These are phyloP conservation scores for Tokudaia muenninki DNA, from an alignment of 2,797 vertebrate genomes.

Conservation along the genomic window DNA sequence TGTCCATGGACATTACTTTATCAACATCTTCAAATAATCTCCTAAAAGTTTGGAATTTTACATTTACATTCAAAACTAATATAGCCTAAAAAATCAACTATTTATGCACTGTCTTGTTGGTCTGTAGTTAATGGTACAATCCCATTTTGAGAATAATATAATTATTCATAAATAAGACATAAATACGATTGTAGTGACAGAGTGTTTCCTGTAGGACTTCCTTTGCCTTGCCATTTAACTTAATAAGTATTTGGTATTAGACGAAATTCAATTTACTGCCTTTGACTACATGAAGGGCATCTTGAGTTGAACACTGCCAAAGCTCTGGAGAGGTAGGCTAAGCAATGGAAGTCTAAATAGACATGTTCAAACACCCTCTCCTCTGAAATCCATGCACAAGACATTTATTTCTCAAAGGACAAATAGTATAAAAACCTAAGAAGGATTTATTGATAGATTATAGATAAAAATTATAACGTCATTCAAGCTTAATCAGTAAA, in stretches of 20 bases:
- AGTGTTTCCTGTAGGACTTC: constrained; percentile 37
- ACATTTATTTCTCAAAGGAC: background rate
- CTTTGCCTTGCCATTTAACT: background rate
- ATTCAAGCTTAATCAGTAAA: background rate
- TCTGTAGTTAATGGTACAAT: background rate
- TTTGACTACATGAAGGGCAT: background rate
- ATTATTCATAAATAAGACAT: background rate
- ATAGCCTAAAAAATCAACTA: background rate
- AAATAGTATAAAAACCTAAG: background rate
- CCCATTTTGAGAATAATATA: background rate
- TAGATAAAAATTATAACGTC: background rate
- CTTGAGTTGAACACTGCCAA: background rate
- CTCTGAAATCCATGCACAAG: background rate
- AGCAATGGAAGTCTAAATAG: background rate
- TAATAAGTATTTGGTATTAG: constrained; percentile 36
- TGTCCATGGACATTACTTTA: constrained; percentile 56
- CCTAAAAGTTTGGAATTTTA: constrained; percentile 60
- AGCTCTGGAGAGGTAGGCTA: background rate
- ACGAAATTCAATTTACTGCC: background rate
- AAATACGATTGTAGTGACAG: background rate
- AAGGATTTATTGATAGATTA: background rate
- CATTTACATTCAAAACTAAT: constrained; percentile 56
- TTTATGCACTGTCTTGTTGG: background rate
- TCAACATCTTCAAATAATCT: constrained; percentile 69
- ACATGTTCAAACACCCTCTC: background rate